Base-by-base conservation (phyloP, 1,140 invertebrate genomes). In the Drosophila gunungcola region DNA sequence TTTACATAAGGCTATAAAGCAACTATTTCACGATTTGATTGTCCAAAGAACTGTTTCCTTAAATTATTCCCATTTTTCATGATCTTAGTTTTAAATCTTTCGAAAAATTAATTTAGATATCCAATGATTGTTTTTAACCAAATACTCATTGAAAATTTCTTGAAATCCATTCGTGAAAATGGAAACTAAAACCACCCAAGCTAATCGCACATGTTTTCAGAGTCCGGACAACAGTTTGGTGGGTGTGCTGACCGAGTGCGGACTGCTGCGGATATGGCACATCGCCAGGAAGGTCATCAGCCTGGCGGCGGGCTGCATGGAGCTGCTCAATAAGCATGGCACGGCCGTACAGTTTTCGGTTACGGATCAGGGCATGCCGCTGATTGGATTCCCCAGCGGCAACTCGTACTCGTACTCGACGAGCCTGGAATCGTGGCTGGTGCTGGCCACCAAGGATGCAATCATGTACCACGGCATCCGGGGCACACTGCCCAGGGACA, bases 321-420 rank as follows among this genome's bases (percentile, higher is more conserved):
- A 92, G 46, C 60, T 92, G 34, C 56, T 90, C 3, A 53, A 63
- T 2, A 80, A 88, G 27, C 78, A 82, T n/a, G 90, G 90, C 1
- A 45, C 72, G 13, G 72, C 82, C 0, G 38, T 74, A 9, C 84
- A 92, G 42, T 92, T 91, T 16, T 60, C 64, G 4, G 83, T 92
- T 0, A 92, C 92, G n/a, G 88, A 92, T 60, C 68, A 85, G 65
- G 90, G 92, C 0, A 78, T 91, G 72, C 91, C 91, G 0, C 36
- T 92, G 27, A 73, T 92, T 25, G 76, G 80, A 0, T 90, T 91
- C 16, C 58, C 76, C 48, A 91, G 89, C 60, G 90, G 88, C 43
- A 81, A 81, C 69, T 81, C 92, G 3, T 92, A 90, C 56, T 88
- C 91, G 1, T 92, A 92, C 56, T 91, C 81, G 9, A 60, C 45